These are phyloP conservation scores for Pollicipes pollicipes DNA, from an alignment of 1,140 invertebrate genomes.

Conservation along the genomic window DNA sequence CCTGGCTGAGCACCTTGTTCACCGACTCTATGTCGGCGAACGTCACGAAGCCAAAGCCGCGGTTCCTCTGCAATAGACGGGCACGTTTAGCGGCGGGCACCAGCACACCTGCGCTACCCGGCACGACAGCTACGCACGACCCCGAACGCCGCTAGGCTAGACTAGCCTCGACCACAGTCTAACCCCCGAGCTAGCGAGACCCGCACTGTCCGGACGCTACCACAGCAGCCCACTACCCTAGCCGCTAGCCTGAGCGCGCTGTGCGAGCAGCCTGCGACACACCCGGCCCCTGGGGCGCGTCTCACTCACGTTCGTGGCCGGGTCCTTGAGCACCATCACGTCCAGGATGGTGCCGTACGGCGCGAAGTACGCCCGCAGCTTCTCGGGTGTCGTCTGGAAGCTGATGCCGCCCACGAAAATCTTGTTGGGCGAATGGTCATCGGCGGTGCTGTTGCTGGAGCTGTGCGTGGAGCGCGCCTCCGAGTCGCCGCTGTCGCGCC, in stretches of 20 bases:
- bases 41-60: conserved; percentile 84
- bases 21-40: conserved; percentile 74
- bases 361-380: conserved; percentile 70
- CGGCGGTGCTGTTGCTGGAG: conserved; percentile 2
- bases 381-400: conserved; percentile 80
- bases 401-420: conserved; percentile 76
- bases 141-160: not conserved
- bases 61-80: conserved; percentile 56
- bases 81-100: too few relatives aligned
- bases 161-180: not conserved
- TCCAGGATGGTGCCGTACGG: conserved; percentile 83
- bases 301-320: conserved; percentile 64
- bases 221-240: not conserved
- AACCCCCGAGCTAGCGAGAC: not conserved
- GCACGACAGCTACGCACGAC: not conserved
- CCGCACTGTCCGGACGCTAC: not conserved
- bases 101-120: not conserved
- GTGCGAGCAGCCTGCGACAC: too few relatives aligned
- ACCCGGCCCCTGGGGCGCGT: too few relatives aligned
- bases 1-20: conserved; percentile 70
- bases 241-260: not conserved
- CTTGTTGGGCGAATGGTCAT: conserved; percentile 64
- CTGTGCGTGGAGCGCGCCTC: conserved; percentile 1
- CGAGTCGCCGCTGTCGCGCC: conserved; percentile 3
- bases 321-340: conserved; percentile 85